These are phyloP conservation scores for Mastacembelus armatus DNA, from an alignment of 2,797 vertebrate species.

Conservation along the genomic window DNA sequence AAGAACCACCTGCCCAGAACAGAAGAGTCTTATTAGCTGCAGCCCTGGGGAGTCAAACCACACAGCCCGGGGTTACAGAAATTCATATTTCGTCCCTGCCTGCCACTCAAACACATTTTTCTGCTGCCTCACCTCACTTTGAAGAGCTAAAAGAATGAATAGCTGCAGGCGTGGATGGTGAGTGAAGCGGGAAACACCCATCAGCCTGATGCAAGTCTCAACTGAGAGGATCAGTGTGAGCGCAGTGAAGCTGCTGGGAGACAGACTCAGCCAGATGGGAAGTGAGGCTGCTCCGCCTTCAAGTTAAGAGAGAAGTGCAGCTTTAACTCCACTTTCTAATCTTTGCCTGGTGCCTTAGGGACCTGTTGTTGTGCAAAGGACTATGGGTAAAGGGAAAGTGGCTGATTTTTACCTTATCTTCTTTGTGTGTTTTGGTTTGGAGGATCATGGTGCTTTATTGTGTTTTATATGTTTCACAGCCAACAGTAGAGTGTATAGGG, in stretches of 20 bases:
- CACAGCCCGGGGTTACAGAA: slow-evolving; percentile 34
- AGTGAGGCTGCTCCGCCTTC: background rate
- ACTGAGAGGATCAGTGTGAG: slow-evolving; percentile 39
- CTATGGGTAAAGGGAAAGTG: too few species aligned
- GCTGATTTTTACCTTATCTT: too few species aligned
- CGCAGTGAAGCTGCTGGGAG: background rate
- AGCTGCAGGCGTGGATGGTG: slow-evolving; percentile 66
- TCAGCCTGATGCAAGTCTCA: slow-evolving; percentile 67
- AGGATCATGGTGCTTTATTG: too few species aligned
- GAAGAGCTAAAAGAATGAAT: slow-evolving; percentile 73
- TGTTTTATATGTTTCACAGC: too few species aligned
- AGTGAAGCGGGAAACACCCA: slow-evolving; percentile 76
- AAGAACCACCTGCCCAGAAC: slow-evolving; percentile 35
- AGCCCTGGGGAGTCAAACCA: slow-evolving; percentile 5
- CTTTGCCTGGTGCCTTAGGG: too few species aligned
- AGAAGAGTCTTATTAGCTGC: background rate
- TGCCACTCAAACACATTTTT: slow-evolving; percentile 32
- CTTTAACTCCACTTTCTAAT: too few species aligned
- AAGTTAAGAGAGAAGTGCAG: slow-evolving; percentile 39
- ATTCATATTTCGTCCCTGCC: slow-evolving; percentile 10
- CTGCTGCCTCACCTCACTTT: slow-evolving; percentile 75
- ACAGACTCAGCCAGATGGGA: background rate
- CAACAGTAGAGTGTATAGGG: too few species aligned
- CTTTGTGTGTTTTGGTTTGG: too few species aligned
- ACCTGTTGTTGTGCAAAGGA: too few species aligned